A percentile compares a stretch with the other conserved stretches of the same genome.
phyloP scores from a whole-genome alignment of 2,888 invertebrate species.

The Temnothorax unifasciatus region DNA sequence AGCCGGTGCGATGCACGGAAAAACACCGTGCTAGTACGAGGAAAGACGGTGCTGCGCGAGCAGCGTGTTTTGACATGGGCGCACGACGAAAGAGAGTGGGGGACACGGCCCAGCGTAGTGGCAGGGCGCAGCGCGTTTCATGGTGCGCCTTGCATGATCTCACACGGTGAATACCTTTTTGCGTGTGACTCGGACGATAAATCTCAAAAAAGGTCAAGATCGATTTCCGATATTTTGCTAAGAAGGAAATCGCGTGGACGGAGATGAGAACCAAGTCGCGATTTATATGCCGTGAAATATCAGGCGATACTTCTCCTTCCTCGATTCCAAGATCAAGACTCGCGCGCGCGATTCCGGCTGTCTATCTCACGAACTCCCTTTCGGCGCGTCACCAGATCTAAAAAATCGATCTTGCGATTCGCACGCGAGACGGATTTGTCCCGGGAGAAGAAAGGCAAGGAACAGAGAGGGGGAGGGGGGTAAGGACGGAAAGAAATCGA shows the following conservation, averaged over 20 bases:
- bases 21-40: too few species aligned
- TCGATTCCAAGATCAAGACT: neutral
- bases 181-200: constrained; percentile 19
- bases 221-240: constrained; percentile 32
- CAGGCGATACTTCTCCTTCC: neutral
- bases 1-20: too few species aligned
- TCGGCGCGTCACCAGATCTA: constrained; percentile 1
- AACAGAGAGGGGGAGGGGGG: neutral
- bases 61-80: too few species aligned
- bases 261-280: neutral
- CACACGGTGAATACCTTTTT: too few species aligned
- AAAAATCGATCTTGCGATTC: constrained; percentile 64
- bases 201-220: constrained; percentile 46
- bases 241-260: constrained; percentile 4
- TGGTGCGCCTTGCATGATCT: too few species aligned
- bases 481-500: constrained; percentile 7
- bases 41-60: too few species aligned
- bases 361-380: neutral
- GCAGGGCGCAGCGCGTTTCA: too few species aligned
- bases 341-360: neutral
- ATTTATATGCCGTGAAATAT: constrained; percentile 21
- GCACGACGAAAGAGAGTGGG: too few species aligned
- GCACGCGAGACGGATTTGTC: constrained; percentile 76
- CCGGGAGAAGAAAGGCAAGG: constrained; percentile 16
- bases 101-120: too few species aligned